phyloP scores from a whole-genome alignment of 2,113 vertebrate genomes.

The Menura novaehollandiae region DNA sequence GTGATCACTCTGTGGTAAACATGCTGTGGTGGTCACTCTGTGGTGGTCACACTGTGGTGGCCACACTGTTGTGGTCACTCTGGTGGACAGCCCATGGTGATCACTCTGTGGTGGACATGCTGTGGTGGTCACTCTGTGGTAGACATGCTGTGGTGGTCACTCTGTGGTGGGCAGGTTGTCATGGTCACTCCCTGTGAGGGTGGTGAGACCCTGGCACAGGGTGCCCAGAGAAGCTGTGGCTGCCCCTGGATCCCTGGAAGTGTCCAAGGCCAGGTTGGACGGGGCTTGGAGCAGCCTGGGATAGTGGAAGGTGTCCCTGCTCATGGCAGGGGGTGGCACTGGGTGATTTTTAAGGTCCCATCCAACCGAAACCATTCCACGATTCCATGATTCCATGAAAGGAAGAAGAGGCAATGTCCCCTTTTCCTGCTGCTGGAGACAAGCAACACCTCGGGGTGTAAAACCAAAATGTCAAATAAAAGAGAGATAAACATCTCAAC shows the following conservation, averaged over 20 bases:
- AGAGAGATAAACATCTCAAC: neutral
- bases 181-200: fast-evolving
- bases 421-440: neutral
- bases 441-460: neutral
- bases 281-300: neutral
- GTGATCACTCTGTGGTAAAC: neutral
- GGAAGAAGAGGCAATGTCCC: neutral
- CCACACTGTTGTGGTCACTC: neutral
- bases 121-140: neutral
- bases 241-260: neutral
- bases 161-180: too few species aligned
- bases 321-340: fast-evolving
- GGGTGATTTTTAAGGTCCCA: fast-evolving
- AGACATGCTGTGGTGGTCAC: neutral
- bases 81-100: too few species aligned
- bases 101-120: neutral
- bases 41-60: too few species aligned
- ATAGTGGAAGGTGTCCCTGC: neutral
- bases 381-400: neutral
- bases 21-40: neutral
- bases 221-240: neutral
- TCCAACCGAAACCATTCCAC: neutral
- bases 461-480: neutral
- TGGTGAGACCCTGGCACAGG: neutral
- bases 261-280: neutral